phyloP scores from a whole-genome alignment of 2,888 invertebrate species.

The Drosophila neotestacea region DNA sequence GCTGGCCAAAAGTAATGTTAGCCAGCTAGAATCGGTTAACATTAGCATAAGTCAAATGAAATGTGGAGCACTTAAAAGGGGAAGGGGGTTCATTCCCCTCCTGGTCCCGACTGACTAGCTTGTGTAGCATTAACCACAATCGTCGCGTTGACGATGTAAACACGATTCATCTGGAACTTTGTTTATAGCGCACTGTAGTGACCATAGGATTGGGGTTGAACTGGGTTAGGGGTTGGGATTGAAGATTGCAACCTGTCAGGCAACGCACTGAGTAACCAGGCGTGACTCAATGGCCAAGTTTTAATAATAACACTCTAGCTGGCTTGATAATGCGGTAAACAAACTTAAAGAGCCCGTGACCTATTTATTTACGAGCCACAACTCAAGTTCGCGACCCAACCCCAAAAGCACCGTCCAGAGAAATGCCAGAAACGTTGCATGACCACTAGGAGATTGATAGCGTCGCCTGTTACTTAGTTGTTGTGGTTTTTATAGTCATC shows the following conservation, averaged over 20 bases:
- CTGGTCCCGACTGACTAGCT: constrained; percentile 14
- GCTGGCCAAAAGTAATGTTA: constrained; percentile 16
- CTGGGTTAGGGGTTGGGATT: not conserved
- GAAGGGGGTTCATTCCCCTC: constrained; percentile 14
- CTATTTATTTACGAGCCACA: constrained; percentile 44
- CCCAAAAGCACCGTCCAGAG: constrained; percentile 4
- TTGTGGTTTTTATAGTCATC: constrained; percentile 22
- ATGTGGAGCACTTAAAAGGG: not conserved
- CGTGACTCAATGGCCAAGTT: constrained; percentile 54
- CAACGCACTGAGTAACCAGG: constrained; percentile 40
- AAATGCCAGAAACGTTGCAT: constrained; percentile 43
- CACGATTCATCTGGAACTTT: constrained; percentile 51
- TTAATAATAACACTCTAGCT: constrained; percentile 48
- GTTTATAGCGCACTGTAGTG: constrained; percentile 34
- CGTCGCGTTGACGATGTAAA: constrained; percentile 43
- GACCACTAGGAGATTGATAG: constrained; percentile 38
- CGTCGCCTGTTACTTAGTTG: constrained; percentile 28
- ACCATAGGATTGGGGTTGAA: not conserved
- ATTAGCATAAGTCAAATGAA: constrained; percentile 15
- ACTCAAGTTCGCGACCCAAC: constrained; percentile 5
- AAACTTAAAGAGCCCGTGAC: constrained; percentile 68
- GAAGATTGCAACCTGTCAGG: constrained; percentile 24
- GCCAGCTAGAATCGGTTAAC: constrained; percentile 31
- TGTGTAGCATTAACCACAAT: constrained; percentile 52
- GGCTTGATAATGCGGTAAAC: constrained; percentile 60